Percentiles rank a stretch among this genome's conserved stretches.
These are phyloP conservation scores for Parnassius orleans DNA, from an alignment of 2,888 invertebrate species.

Conservation along the genomic window DNA sequence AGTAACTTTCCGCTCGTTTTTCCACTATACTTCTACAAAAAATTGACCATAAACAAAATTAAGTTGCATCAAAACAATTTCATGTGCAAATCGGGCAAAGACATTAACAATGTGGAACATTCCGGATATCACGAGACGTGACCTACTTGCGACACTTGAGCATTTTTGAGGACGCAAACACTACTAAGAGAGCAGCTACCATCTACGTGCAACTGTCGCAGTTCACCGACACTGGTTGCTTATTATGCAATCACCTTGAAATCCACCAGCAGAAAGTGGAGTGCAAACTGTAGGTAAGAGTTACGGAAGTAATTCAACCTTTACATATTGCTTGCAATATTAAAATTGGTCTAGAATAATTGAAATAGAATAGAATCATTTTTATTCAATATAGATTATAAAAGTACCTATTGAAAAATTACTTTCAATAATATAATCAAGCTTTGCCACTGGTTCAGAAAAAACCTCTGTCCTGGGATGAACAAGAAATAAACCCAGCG, in stretches of 20 bases:
- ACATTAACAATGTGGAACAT: constrained; percentile 7
- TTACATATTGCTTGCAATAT: constrained; percentile 2
- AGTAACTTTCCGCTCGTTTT: no score
- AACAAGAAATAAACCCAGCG: no score
- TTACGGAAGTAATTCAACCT: constrained; percentile 10
- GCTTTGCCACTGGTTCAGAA: no score
- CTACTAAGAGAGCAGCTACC: constrained; percentile 13
- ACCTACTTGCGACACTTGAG: constrained; percentile 11
- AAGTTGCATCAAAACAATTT: no score
- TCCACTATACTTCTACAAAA: no score
- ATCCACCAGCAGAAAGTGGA: constrained; percentile 12
- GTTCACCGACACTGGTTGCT: constrained; percentile 7
- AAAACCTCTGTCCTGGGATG: no score
- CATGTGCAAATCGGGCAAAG: neutral
- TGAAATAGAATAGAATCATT: no score
- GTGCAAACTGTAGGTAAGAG: constrained; percentile 1
- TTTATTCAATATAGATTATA: no score
- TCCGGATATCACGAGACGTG: constrained; percentile 3
- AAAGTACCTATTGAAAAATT: no score
- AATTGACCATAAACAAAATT: no score
- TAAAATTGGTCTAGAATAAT: no score
- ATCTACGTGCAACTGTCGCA: constrained; percentile 11
- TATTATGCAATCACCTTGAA: constrained; percentile 19
- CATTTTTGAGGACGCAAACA: constrained; percentile 18
- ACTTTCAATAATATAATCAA: no score